These are phyloP conservation scores for Hycleus phaleratus DNA, from an alignment of 1,140 invertebrate species.

Conservation along the genomic window DNA sequence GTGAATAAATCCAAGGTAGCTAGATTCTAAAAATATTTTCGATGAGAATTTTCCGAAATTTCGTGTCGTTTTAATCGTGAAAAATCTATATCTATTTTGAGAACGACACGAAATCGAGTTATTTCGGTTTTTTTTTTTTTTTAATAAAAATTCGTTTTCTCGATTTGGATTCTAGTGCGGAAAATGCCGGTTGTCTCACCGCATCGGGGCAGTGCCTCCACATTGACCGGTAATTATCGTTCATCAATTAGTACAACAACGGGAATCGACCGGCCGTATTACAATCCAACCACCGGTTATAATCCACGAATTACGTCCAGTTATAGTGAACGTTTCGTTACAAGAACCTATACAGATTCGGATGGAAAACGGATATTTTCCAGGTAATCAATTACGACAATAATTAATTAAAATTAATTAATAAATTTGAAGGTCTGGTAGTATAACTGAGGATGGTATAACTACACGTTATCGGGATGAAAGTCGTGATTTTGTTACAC, in stretches of 20 bases:
- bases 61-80: too few relatives aligned
- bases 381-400: slow-evolving; percentile 20
- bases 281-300: slow-evolving; percentile 41
- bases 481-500: slow-evolving; percentile 24
- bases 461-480: slow-evolving; percentile 34
- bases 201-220: slow-evolving; percentile 39
- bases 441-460: slow-evolving; percentile 38
- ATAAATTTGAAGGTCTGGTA: slow-evolving; percentile 30
- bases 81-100: too few relatives aligned
- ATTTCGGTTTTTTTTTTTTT: too few relatives aligned
- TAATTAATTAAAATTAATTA: too few relatives aligned
- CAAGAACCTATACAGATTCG: slow-evolving; percentile 42
- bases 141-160: too few relatives aligned
- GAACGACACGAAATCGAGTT: too few relatives aligned
- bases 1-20: too few relatives aligned
- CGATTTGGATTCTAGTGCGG: too few relatives aligned
- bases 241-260: slow-evolving; percentile 39
- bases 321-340: slow-evolving; percentile 43
- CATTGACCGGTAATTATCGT: slow-evolving; percentile 44
- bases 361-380: slow-evolving; percentile 36
- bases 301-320: slow-evolving; percentile 38
- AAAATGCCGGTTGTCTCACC: slow-evolving; percentile 54
- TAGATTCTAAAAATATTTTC: too few relatives aligned
- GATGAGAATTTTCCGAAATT: too few relatives aligned
- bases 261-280: slow-evolving; percentile 45